A percentile compares a stretch with the other conserved stretches of the same genome.
phyloP scores from a whole-genome alignment of 2,113 vertebrate genomes.

The Tringa solitaria region DNA sequence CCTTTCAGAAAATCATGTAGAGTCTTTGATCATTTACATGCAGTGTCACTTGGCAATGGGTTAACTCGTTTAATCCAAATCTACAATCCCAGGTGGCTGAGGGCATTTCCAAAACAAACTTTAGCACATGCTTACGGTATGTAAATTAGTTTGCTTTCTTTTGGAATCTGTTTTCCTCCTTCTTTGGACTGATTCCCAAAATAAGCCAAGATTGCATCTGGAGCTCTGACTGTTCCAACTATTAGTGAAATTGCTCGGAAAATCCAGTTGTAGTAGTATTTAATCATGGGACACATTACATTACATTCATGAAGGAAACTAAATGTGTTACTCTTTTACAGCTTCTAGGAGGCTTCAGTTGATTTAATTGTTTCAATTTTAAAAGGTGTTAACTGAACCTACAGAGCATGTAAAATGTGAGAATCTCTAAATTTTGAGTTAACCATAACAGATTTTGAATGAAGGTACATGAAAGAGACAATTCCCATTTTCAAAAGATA shows the following conservation, averaged over 20 bases:
- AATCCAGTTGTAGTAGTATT: background rate
- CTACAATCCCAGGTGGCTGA: background rate
- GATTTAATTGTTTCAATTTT: background rate
- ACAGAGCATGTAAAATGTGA: background rate
- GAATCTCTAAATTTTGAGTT: background rate
- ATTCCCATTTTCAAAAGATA: background rate
- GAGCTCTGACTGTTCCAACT: background rate
- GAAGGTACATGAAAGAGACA: background rate
- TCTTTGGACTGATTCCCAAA: background rate
- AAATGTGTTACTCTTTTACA: background rate
- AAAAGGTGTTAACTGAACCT: background rate
- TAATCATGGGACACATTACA: background rate
- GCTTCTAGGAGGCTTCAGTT: background rate
- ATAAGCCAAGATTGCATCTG: background rate
- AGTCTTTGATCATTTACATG: background rate
- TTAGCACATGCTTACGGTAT: background rate
- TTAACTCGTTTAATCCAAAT: background rate
- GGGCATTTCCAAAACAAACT: constrained; percentile 8
- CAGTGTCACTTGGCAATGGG: background rate
- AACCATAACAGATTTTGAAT: background rate
- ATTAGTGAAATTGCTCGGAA: constrained; percentile 27
- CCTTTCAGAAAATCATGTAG: background rate
- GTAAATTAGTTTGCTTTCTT: constrained; percentile 16
- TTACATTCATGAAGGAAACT: background rate
- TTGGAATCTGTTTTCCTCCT: background rate